Conservation (phyloP, 2,797 vertebrate species). For the Diglossa cyanea region DNA sequence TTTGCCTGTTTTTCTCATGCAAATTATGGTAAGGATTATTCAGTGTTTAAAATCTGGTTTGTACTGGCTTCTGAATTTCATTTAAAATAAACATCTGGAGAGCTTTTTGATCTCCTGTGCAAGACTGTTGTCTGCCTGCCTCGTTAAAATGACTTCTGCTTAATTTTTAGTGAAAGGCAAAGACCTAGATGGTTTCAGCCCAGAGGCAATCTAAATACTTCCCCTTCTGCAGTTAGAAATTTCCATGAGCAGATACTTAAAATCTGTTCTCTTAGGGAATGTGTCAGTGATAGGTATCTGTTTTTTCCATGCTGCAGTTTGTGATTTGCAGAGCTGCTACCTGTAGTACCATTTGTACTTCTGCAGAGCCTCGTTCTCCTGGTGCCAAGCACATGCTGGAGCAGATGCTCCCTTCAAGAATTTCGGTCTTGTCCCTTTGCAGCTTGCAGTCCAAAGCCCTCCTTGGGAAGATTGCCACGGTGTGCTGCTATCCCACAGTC, state of each 20-base stretch:
- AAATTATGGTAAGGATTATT: constrained; percentile 29
- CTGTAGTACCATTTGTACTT: background rate
- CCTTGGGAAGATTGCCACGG: background rate
- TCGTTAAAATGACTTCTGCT: constrained; percentile 20
- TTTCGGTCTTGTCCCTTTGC: background rate
- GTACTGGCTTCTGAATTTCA: constrained; percentile 42
- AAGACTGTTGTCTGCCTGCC: background rate
- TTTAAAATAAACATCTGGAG: constrained; percentile 59
- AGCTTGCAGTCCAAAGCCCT: background rate
- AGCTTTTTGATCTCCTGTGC: constrained; percentile 46
- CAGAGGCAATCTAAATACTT: background rate
- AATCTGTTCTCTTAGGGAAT: background rate
- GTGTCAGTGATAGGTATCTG: background rate
- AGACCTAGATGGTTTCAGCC: background rate
- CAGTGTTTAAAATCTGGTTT: constrained; percentile 51
- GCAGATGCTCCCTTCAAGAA: background rate
- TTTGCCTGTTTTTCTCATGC: constrained; percentile 21
- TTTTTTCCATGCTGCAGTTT: background rate
- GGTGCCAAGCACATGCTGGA: background rate
- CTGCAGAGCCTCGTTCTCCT: background rate
- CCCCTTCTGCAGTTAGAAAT: background rate
- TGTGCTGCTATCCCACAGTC: background rate
- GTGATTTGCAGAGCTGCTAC: background rate
- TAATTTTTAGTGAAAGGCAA: constrained; percentile 25
- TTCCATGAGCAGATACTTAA: background rate